These are phyloP conservation scores for Capitulum mitella DNA, from an alignment of 2,888 invertebrate genomes.

Conservation along the genomic window DNA sequence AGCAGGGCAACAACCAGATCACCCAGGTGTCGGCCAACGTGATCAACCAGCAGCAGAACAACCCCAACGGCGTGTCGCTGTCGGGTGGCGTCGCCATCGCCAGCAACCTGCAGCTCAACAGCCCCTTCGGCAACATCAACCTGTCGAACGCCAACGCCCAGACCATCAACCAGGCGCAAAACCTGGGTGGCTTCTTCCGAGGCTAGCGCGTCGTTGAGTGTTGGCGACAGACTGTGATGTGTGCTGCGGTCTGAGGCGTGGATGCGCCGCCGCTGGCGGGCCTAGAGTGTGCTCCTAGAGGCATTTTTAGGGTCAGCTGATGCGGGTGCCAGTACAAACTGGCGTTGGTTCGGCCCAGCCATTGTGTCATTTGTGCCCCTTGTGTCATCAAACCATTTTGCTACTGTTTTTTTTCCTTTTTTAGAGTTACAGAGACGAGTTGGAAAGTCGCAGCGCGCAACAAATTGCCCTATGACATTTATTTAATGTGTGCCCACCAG, in stretches of 20 bases:
- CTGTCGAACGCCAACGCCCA: slow-evolving; percentile 10
- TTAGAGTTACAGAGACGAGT: background rate
- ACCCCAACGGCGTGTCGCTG: background rate
- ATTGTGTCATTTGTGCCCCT: no score
- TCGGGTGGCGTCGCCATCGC: background rate
- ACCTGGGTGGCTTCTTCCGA: background rate
- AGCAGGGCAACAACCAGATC: background rate
- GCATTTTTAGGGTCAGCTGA: background rate
- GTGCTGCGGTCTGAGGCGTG: no score
- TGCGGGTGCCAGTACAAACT: background rate
- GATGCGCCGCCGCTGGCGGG: no score
- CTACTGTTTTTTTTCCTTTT: background rate
- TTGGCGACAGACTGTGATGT: background rate
- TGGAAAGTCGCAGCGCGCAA: no score
- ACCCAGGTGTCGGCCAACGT: slow-evolving; percentile 8
- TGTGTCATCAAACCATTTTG: background rate
- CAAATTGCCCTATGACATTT: no score
- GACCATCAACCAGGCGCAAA: slow-evolving; percentile 2
- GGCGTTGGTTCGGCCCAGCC: no score
- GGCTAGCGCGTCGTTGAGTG: background rate
- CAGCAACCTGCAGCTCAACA: slow-evolving; percentile 21
- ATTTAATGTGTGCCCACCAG: no score
- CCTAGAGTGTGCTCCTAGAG: no score
- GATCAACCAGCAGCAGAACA: background rate
- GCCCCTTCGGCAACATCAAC: slow-evolving; percentile 18